Conservation (phyloP, 1,140 invertebrate genomes). For the Agrilus planipennis region DNA sequence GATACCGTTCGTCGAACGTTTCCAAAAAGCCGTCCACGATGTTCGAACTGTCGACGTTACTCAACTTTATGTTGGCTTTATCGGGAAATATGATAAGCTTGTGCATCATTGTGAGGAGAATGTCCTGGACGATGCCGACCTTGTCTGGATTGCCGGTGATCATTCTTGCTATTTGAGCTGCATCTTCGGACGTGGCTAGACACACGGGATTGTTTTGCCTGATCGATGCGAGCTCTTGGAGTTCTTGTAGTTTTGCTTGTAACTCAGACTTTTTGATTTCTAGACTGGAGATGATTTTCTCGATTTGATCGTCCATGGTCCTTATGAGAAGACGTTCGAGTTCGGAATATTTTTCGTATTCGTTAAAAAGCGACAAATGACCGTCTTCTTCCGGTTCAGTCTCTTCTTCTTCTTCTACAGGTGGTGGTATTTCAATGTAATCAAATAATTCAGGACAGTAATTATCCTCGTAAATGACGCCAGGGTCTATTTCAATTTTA, state of each 20-base stretch:
- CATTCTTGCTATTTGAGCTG: conserved; percentile 23
- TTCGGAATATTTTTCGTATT: background rate
- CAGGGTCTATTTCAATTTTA: too few relatives aligned
- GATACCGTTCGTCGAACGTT: conserved; percentile 23
- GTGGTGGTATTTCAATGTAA: conserved; percentile 6
- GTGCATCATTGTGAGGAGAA: conserved; percentile 27
- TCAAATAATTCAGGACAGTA: conserved; percentile 8
- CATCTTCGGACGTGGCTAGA: conserved; percentile 24
- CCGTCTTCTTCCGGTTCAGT: conserved; percentile 5
- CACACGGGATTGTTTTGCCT: conserved; percentile 26
- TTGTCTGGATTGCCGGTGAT: conserved; percentile 24
- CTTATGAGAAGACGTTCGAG: conserved; percentile 4
- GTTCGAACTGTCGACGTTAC: conserved; percentile 26
- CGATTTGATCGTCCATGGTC: conserved; percentile 27
- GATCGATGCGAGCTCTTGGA: conserved; percentile 23
- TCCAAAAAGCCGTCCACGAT: conserved; percentile 13
- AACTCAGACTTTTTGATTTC: conserved; percentile 28
- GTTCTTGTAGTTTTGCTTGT: conserved; percentile 27
- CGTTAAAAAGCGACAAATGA: background rate
- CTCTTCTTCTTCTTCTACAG: conserved; percentile 8
- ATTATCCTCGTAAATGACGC: conserved; percentile 1
- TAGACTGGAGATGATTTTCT: conserved; percentile 23
- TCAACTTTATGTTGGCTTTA: conserved; percentile 25
- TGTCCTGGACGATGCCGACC: conserved; percentile 28
- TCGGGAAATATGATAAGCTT: conserved; percentile 26